Evolutionary conservation across 2,888 invertebrate species (phyloP).

Genomic region (Thymelicus acteon): DNA sequence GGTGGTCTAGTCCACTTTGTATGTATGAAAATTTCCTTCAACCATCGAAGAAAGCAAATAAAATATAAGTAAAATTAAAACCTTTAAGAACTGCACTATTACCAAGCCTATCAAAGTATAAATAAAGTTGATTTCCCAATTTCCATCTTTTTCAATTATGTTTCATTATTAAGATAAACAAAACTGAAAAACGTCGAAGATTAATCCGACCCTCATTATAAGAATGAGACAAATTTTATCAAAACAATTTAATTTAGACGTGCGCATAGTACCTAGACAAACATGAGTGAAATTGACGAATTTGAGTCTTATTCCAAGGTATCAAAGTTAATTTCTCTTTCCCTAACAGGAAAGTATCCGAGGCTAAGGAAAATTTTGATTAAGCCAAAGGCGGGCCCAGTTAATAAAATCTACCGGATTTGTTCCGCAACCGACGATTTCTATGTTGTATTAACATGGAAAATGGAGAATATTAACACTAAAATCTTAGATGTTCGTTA

Average conservation of each 20-base stretch:
- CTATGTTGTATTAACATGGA: conserved; percentile 31
- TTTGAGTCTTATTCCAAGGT: neutral
- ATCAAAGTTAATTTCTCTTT: neutral
- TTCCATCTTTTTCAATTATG: neutral
- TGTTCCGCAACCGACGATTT: conserved; percentile 18
- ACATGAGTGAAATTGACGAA: neutral
- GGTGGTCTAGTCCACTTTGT: too few species aligned
- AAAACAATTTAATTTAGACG: conserved; percentile 22
- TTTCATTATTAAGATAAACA: neutral
- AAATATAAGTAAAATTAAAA: too few species aligned
- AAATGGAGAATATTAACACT: conserved; percentile 26
- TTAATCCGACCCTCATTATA: conserved; percentile 19
- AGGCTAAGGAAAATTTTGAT: conserved; percentile 39
- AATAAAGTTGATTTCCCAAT: too few species aligned
- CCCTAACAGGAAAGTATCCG: neutral
- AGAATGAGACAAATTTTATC: conserved; percentile 29
- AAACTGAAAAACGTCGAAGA: conserved; percentile 8
- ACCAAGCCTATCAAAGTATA: too few species aligned
- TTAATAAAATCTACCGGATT: conserved; percentile 35
- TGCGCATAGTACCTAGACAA: conserved; percentile 32
- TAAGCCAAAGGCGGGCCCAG: conserved; percentile 33
- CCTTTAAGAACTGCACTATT: too few species aligned
- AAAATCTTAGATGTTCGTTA: conserved; percentile 2
- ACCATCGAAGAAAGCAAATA: too few species aligned
- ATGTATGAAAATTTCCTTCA: too few species aligned